Evolutionary conservation across 2,113 vertebrate genomes (phyloP).

Genomic region (Engraulis encrasicolus): DNA sequence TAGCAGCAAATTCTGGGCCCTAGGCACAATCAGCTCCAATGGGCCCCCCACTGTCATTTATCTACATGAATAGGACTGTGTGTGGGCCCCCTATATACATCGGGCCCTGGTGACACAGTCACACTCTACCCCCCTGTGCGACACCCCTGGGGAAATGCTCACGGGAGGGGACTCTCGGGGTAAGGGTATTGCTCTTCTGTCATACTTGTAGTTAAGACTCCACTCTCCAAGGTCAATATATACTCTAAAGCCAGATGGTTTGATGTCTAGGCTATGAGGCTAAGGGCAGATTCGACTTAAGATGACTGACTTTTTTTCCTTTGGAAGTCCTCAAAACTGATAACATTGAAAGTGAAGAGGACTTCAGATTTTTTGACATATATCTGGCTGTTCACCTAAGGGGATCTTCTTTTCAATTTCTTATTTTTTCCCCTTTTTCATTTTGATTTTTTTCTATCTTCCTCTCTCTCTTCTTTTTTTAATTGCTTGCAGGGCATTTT

Average conservation of each 20-base stretch:
- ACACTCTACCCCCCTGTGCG: no score
- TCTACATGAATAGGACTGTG: no score
- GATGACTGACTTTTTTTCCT: background rate
- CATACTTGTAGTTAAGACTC: constrained; percentile 2
- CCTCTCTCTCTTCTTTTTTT: background rate
- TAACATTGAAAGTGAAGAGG: background rate
- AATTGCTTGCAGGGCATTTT: constrained; percentile 28
- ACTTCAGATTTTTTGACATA: background rate
- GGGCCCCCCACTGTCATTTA: no score
- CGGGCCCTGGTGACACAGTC: no score
- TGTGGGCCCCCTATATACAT: no score
- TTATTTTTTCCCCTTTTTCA: background rate
- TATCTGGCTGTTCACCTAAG: background rate
- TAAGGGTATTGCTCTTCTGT: background rate
- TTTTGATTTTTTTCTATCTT: background rate
- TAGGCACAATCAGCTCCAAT: no score
- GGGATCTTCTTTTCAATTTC: background rate
- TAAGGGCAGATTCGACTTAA: background rate
- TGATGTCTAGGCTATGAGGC: background rate
- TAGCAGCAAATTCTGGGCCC: no score
- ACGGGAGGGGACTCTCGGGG: no score
- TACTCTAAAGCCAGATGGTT: constrained; percentile 29
- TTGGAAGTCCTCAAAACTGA: background rate
- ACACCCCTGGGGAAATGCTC: no score
- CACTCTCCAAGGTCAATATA: constrained; percentile 24